Evolutionary conservation across 2,113 vertebrate species (phyloP).

Genomic region (Lophura nycthemera): DNA sequence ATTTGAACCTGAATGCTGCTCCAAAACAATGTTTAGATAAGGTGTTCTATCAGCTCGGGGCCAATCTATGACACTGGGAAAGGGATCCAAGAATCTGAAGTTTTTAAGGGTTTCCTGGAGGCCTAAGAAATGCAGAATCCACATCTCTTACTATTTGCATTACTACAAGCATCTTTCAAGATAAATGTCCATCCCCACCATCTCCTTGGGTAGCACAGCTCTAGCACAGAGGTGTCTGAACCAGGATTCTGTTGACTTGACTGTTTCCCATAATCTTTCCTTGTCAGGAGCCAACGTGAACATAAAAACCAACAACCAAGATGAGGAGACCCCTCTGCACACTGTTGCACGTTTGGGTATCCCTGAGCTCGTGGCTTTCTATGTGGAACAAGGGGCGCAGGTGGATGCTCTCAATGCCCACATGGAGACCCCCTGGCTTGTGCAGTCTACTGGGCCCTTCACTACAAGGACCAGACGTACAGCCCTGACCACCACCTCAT

Average conservation of each 20-base stretch:
- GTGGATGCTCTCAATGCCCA: slow-evolving; percentile 85
- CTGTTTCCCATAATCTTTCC: neutral
- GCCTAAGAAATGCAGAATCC: neutral
- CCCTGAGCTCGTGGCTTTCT: slow-evolving; percentile 87
- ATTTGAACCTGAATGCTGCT: neutral
- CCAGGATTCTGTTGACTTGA: neutral
- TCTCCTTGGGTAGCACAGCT: neutral
- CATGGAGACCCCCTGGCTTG: slow-evolving; percentile 88
- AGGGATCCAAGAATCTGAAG: neutral
- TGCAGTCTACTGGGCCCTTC: slow-evolving; percentile 90
- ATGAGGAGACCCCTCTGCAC: slow-evolving; percentile 91
- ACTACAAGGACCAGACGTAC: slow-evolving; percentile 87
- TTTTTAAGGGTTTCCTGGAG: neutral
- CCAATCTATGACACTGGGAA: neutral
- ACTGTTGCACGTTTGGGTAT: slow-evolving; percentile 85
- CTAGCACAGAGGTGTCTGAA: neutral
- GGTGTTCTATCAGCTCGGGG: neutral
- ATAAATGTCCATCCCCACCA: neutral
- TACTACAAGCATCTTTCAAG: neutral
- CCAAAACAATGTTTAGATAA: neutral
- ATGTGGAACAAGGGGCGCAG: slow-evolving; percentile 82
- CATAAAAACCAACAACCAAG: slow-evolving; percentile 82
- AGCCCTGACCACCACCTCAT: slow-evolving; percentile 88
- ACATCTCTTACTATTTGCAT: neutral
- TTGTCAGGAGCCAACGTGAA: slow-evolving; percentile 88